A percentile compares a stretch with the other conserved stretches of the same genome.
phyloP scores from a whole-genome alignment of 2,888 invertebrate species.

The Cecidostiba fungosa region DNA sequence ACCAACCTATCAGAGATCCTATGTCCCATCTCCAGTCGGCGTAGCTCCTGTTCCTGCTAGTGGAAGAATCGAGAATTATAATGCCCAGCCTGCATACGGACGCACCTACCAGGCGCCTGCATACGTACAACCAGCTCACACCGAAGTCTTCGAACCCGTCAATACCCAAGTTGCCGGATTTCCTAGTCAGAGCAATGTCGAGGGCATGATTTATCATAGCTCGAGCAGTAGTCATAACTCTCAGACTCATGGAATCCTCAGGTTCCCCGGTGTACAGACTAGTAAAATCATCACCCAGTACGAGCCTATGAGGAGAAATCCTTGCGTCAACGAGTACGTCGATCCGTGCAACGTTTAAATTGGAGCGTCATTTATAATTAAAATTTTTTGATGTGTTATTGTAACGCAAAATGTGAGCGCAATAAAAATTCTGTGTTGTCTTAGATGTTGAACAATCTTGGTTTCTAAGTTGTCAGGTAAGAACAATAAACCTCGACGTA shows the following conservation, averaged over 20 bases:
- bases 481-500: no score
- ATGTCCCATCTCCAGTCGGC: background rate
- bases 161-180: background rate
- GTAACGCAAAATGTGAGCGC: no score
- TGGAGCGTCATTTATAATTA: background rate
- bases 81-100: background rate
- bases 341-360: conserved; percentile 16
- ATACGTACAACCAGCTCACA: background rate
- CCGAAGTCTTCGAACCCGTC: conserved; percentile 1
- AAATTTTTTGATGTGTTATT: no score
- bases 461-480: no score
- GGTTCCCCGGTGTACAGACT: background rate
- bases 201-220: conserved; percentile 55
- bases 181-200: conserved; percentile 7
- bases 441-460: no score
- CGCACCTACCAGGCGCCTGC: background rate
- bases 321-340: conserved; percentile 23
- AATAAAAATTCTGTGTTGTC: no score
- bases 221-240: conserved; percentile 60
- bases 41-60: no score
- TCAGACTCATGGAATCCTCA: conserved; percentile 6
- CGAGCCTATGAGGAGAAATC: conserved; percentile 43
- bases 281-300: conserved; percentile 12
- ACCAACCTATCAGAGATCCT: background rate
- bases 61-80: background rate